Percentiles rank a stretch among this genome's conserved stretches.
These are phyloP conservation scores for Melanaphis sacchari DNA, from an alignment of 1,140 invertebrate genomes.

Conservation along the genomic window DNA sequence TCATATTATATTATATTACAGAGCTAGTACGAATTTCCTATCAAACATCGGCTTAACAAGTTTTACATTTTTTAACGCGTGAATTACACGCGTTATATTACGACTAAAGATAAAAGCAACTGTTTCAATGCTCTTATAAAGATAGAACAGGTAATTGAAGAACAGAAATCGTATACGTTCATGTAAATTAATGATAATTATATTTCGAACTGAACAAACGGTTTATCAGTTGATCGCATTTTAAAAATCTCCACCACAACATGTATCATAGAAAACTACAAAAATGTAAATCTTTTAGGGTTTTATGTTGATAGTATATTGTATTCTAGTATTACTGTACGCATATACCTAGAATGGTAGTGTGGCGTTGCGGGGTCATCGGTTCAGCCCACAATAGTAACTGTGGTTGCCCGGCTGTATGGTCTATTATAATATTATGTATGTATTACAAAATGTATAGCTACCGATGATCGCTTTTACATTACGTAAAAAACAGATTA, in stretches of 20 bases:
- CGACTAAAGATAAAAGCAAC: neutral
- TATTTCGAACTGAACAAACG: neutral
- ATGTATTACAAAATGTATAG: neutral
- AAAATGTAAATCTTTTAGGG: neutral
- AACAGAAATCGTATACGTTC: neutral
- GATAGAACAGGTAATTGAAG: neutral
- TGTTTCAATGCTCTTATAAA: neutral
- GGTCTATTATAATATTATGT: neutral
- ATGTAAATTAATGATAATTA: neutral
- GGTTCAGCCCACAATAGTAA: neutral
- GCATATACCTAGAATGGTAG: neutral
- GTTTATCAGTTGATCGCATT: neutral
- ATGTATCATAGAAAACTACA: neutral
- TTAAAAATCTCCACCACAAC: neutral
- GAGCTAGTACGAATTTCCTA: too few species aligned
- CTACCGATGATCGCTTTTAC: neutral
- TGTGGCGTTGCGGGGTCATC: neutral
- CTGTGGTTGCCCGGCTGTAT: neutral
- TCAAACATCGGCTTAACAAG: too few species aligned
- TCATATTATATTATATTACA: too few species aligned
- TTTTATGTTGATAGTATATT: neutral
- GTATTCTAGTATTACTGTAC: neutral
- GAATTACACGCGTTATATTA: neutral
- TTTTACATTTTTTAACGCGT: too few species aligned
- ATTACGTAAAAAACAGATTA: neutral